phyloP scores from a whole-genome alignment of 2,888 invertebrate species.

The Dryococelus australis region DNA sequence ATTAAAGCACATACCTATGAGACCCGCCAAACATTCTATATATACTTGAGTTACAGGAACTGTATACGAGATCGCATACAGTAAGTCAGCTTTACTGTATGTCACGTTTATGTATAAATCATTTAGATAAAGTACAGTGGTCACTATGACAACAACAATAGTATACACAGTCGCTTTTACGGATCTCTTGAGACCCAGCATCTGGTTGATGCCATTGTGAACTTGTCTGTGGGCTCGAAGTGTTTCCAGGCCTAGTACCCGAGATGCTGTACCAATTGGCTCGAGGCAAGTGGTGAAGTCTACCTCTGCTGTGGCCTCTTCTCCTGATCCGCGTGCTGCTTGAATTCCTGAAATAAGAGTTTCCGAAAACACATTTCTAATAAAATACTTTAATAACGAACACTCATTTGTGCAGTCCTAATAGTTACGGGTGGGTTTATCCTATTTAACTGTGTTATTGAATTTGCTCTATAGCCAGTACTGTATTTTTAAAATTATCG shows the following conservation, averaged over 20 bases:
- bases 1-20: not conserved
- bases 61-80: not conserved
- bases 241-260: not conserved
- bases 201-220: not conserved
- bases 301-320: not conserved
- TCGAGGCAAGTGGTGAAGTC: not conserved
- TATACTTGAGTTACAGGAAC: not conserved
- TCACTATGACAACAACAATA: not conserved
- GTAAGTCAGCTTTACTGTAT: not conserved
- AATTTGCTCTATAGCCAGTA: too few relatives aligned
- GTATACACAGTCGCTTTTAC: not conserved
- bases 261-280: not conserved
- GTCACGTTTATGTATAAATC: not conserved
- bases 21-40: not conserved
- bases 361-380: too few relatives aligned
- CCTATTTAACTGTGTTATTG: too few relatives aligned
- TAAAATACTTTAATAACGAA: too few relatives aligned
- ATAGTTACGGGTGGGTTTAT: too few relatives aligned
- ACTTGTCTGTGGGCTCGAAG: not conserved
- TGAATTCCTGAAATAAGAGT: too few relatives aligned
- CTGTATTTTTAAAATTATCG: too few relatives aligned
- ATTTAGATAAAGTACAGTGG: not conserved
- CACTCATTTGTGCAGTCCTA: too few relatives aligned
- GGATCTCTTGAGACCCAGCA: not conserved
- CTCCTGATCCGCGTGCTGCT: not conserved